Conservation (phyloP, 2,888 invertebrate genomes). For the Hirudinaria manillensis region DNA sequence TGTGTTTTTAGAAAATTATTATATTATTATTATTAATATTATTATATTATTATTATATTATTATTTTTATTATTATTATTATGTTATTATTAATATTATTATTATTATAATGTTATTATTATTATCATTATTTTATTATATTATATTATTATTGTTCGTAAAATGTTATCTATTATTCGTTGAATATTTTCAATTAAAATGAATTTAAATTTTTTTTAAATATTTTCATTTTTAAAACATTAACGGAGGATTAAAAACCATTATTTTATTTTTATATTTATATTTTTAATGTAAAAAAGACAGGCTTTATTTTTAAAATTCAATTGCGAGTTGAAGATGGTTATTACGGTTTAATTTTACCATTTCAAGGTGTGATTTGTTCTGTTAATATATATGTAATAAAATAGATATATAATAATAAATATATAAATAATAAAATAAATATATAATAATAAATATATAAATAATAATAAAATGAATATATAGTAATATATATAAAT, state of each 20-base stretch:
- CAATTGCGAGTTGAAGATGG: no score
- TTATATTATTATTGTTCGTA: not conserved
- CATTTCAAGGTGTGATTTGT: not conserved
- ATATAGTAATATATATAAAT: no score
- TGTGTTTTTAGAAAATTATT: not conserved
- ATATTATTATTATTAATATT: not conserved
- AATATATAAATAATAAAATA: not conserved
- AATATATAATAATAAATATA: no score
- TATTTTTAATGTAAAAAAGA: no score
- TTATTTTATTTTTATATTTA: no score
- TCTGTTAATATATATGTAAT: not conserved
- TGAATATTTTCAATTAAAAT: not conserved
- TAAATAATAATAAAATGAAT: no score
- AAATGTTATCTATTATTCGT: not conserved
- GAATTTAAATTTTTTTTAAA: not conserved
- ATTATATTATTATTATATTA: not conserved
- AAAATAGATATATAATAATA: not conserved
- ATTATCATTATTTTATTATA: not conserved
- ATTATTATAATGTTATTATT: not conserved
- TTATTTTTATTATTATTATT: not conserved
- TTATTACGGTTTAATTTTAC: no score
- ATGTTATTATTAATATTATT: not conserved
- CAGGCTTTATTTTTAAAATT: no score
- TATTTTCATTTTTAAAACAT: constrained; percentile 1
- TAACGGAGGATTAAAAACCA: no score